Base-by-base conservation (phyloP, 2,113 vertebrate genomes). In the Pheucticus melanocephalus region DNA sequence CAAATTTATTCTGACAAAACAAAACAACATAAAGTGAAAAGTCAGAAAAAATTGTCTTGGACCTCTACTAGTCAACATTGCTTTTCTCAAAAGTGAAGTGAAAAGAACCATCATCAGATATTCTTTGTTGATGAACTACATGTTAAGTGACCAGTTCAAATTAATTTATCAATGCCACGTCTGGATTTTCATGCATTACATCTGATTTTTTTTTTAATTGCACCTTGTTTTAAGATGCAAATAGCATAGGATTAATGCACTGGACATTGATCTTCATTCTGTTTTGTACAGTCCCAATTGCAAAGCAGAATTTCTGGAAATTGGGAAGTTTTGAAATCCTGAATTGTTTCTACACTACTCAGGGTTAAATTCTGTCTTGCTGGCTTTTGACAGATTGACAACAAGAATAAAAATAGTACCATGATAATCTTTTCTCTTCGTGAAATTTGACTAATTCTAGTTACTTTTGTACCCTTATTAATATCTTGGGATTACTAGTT, bases 401-500 rank as follows among this genome's bases (percentile, higher is more conserved):
- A 85, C 1, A 86, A 88, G 30, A 77, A 82, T 33, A 66, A 93
- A 90, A 94, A 96, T 50, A 64, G 45, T 75, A 77, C 25, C 18
- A 40, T 9, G 30, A 25, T 73, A 83, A 94, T 90, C 12, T 39
- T 75, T 90, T 69, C 63, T 68, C 66, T 85, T 78, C 16, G 60
- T 65, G 79, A 82, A 94, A 91, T 51, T 70, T 71, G 35, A 88
- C 91, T 90, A 88, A 85, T 95, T 92, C 78, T 79, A 68, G 76
- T 66, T 80, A 86, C 66, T 79, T 79, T 92, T 65, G 72, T 51
- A 85, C 77, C 51, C 3, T 94, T 83, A 91, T 91, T 94, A 90
- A 94, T 93, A 83, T 73, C 87, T 90, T 79, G n/a, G 54, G 86
- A 79, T 93, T 83, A 82, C 47, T 86, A 66, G 54, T 86, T 85